Evolutionary conservation across 2,888 invertebrate genomes (phyloP).

Genomic region (Zhuqinia jingwanae): DNA sequence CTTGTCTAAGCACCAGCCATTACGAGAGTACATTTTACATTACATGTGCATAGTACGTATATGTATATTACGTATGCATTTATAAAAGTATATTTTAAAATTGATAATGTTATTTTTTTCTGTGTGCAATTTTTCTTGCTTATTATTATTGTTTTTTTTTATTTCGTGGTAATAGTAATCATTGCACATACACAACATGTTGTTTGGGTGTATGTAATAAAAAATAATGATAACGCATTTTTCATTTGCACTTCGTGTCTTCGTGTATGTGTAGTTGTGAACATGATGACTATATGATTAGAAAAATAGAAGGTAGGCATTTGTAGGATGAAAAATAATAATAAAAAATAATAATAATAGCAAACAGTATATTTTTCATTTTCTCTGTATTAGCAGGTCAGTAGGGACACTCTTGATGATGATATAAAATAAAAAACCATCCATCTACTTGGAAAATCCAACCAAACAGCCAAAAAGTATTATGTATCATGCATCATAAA

Average conservation of each 20-base stretch:
- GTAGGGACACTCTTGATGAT: conserved; percentile 15
- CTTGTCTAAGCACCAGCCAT: conserved; percentile 4
- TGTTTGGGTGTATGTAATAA: no score
- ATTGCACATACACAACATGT: no score
- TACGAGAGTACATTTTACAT: neutral
- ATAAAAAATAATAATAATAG: neutral
- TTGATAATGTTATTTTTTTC: neutral
- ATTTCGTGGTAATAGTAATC: no score
- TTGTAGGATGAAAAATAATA: neutral
- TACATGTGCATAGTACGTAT: neutral
- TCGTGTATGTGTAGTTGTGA: no score
- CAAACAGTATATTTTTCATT: neutral
- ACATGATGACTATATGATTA: no score
- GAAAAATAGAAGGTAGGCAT: neutral
- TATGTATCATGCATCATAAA: no score
- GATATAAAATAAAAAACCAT: neutral
- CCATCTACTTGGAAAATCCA: no score
- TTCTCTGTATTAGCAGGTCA: conserved; percentile 15
- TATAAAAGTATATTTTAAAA: neutral
- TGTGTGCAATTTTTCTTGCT: no score
- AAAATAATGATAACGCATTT: no score
- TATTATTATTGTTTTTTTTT: no score
- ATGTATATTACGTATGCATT: neutral
- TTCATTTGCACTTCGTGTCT: no score
- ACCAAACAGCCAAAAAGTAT: no score